Percentiles rank a stretch among this genome's conserved stretches.
Evolutionary conservation across 1,140 invertebrate genomes (phyloP).

Genomic region (Trypoxylus dichotomus): DNA sequence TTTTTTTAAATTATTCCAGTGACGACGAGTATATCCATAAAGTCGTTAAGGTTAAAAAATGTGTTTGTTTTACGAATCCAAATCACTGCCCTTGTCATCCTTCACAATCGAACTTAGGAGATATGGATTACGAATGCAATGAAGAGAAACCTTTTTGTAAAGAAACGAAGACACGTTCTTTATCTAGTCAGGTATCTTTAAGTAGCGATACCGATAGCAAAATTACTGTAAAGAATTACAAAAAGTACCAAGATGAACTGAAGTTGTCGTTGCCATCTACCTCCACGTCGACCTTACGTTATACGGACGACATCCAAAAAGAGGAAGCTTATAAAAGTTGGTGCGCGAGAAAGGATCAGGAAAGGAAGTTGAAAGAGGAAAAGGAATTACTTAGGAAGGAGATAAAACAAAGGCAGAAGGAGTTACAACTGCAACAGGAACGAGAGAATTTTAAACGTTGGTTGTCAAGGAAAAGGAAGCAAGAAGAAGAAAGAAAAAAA

Average conservation of each 20-base stretch:
- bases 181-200: conserved; percentile 8
- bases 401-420: conserved; percentile 38
- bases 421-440: conserved; percentile 38
- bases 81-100: conserved; percentile 38
- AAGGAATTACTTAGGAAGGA: conserved; percentile 36
- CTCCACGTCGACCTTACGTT: conserved; percentile 33
- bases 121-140: conserved; percentile 16
- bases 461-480: conserved; percentile 45
- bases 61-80: conserved; percentile 37
- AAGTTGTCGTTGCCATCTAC: conserved; percentile 41
- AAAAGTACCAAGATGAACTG: conserved; percentile 35
- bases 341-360: conserved; percentile 44
- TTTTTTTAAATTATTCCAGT: conserved; percentile 28
- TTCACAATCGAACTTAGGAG: background rate
- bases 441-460: conserved; percentile 48
- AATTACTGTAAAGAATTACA: conserved; percentile 18
- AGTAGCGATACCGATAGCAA: conserved; percentile 9
- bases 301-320: background rate
- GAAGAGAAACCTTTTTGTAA: conserved; percentile 34
- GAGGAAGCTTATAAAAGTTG: conserved; percentile 42
- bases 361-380: conserved; percentile 37
- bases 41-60: conserved; percentile 27
- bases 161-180: conserved; percentile 26
- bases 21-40: conserved; percentile 29
- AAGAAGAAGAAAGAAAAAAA: conserved; percentile 45